Evolutionary conservation across 1,140 invertebrate genomes (phyloP), one percentile per base, ranked within the genome.

Genomic region (Hyposmocoma kahamanoa): DNA sequence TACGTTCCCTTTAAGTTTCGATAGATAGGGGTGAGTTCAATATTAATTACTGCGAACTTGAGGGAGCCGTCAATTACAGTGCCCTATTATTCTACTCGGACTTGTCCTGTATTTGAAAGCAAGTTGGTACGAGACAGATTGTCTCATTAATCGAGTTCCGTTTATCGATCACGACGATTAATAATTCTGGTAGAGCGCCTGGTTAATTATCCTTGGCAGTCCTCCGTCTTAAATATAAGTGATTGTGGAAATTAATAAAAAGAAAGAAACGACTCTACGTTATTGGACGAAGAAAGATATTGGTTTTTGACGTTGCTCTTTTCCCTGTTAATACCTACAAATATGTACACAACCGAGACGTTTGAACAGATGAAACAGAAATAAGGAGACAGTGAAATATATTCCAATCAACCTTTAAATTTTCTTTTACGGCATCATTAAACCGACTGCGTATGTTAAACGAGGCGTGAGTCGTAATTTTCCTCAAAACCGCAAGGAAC

Each of bases 21-120:
- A 53, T 56, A 49, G 56, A 59, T 54, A 24, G 49, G 38, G 30
- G 13, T 15, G 48, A 53, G 45, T 47, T 47, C 43, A 63, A 59
- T 63, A 69, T 69, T 69, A 69, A 69, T 69, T 65, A 66, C 59
- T 36, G 42, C 50, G 42, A 66, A 62, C 62, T 56, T 65, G 44
- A 45, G 51, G 42, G 52, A 51, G 36, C 55, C 56, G 61, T 67
- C 66, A 60, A 45, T 66, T 60, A 62, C 59, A 66, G 51, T 52
- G 45, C 45, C 24, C 59, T 48, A 62, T 62, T 62, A 62, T 62
- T 62, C 56, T 53, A 49, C 32, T 59, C 41, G 41, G 43, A 50
- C 47, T 55, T 15, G 10, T 15, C 2, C 15, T 17, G 15, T 13
- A 36, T 36, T 36, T 17, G n/a, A n/a, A n/a, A 10, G n/a, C 13